Conservation (phyloP, 2,888 invertebrate genomes). For the Scaptomyza reducta region DNA sequence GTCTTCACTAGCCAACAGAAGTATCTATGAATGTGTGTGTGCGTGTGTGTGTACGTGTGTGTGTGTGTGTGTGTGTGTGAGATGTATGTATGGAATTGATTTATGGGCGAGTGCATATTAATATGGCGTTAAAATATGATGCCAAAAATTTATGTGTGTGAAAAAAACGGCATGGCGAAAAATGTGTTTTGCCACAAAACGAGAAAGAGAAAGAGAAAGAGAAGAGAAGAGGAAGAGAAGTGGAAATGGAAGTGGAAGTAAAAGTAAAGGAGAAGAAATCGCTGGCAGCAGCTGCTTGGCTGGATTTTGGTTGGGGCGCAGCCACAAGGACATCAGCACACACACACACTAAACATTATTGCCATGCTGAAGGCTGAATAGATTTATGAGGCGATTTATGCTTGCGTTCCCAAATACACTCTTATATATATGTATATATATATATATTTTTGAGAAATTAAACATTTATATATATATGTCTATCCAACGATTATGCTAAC, state of each 20-base stretch:
- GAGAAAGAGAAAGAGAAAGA: no score
- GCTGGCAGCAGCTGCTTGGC: slow-evolving; percentile 25
- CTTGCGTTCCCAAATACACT: slow-evolving; percentile 10
- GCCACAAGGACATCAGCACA: slow-evolving; percentile 57
- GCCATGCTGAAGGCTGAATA: slow-evolving; percentile 56
- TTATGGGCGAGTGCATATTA: slow-evolving; percentile 75
- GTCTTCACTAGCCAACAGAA: slow-evolving; percentile 13
- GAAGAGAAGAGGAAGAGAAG: not conserved
- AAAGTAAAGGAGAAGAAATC: not conserved
- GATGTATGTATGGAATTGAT: slow-evolving; percentile 49
- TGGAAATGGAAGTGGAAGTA: not conserved
- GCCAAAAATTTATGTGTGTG: slow-evolving; percentile 73
- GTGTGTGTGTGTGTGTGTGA: slow-evolving; percentile 4
- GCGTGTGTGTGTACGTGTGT: slow-evolving; percentile 17
- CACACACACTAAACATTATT: slow-evolving; percentile 68
- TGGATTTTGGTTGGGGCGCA: slow-evolving; percentile 6
- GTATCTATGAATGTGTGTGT: slow-evolving; percentile 10
- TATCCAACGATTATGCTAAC: slow-evolving; percentile 9
- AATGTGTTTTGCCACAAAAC: not conserved
- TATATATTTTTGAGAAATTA: not conserved
- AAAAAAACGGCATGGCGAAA: slow-evolving; percentile 3
- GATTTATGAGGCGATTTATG: slow-evolving; percentile 68
- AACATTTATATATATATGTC: not conserved
- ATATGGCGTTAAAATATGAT: slow-evolving; percentile 79
- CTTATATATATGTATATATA: no score